Conservation (phyloP, 2,113 vertebrate species). For the Brachyhypopomus occidentalis region DNA sequence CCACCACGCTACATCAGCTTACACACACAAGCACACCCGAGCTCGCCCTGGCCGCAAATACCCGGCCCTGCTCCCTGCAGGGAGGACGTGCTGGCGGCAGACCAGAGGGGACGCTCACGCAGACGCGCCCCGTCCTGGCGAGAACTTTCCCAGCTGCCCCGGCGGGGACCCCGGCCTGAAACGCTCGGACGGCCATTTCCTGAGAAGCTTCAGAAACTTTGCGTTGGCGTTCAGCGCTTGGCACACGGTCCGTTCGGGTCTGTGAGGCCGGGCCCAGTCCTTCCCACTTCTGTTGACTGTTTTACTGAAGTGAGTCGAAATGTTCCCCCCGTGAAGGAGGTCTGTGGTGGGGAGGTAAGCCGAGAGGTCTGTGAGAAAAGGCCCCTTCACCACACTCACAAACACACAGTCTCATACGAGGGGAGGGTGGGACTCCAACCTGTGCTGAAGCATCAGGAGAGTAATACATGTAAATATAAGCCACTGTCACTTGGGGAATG, state of each 20-base stretch:
- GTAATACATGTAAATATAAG: background rate
- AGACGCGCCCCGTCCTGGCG: too few species aligned
- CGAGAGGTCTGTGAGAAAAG: background rate
- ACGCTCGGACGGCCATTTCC: constrained; percentile 39
- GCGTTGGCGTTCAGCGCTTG: background rate
- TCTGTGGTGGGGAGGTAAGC: constrained; percentile 2
- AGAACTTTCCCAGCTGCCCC: constrained; percentile 13
- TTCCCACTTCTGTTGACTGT: background rate
- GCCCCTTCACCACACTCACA: background rate
- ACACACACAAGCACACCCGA: too few species aligned
- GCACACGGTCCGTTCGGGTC: background rate
- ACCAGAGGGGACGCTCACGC: too few species aligned
- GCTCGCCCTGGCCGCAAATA: background rate
- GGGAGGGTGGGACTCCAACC: background rate
- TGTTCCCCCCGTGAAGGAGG: constrained; percentile 17
- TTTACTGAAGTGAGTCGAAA: constrained; percentile 19
- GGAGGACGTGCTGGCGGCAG: constrained; percentile 15
- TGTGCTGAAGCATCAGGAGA: constrained; percentile 7
- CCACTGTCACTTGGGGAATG: background rate
- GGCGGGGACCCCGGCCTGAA: constrained; percentile 25
- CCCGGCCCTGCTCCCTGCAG: constrained; percentile 33
- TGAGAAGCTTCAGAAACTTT: constrained; percentile 36
- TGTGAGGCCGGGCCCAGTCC: background rate
- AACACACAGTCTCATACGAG: constrained; percentile 11
- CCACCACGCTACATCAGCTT: too few species aligned